phyloP scores from a whole-genome alignment of 2,797 vertebrate genomes.

The Nyctalus aviator region DNA sequence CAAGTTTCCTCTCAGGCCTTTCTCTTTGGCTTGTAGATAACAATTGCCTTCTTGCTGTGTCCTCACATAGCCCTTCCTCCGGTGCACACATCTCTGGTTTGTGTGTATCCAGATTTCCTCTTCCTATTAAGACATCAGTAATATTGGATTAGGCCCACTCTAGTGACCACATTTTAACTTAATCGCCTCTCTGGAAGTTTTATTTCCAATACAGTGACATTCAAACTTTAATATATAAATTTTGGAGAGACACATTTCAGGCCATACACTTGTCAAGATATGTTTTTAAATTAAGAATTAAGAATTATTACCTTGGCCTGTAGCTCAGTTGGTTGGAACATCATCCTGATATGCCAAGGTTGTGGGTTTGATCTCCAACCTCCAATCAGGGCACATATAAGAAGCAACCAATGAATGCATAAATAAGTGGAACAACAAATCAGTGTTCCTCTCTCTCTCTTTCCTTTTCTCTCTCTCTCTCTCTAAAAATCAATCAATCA shows the following conservation, averaged over 20 bases:
- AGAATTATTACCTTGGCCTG: neutral
- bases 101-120: neutral
- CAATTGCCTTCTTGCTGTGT: neutral
- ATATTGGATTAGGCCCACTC: neutral
- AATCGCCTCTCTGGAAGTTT: neutral
- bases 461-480: neutral
- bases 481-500: neutral
- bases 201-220: neutral
- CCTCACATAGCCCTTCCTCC: neutral
- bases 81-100: neutral
- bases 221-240: neutral
- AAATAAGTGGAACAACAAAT: neutral
- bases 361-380: neutral
- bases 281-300: constrained; percentile 30
- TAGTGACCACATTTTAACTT: neutral
- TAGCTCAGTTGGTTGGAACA: neutral
- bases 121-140: neutral
- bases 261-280: neutral
- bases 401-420: neutral
- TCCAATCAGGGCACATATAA: neutral
- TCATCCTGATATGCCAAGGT: neutral
- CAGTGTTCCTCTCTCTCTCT: neutral
- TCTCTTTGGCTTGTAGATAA: neutral
- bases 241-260: neutral
- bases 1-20: neutral